phyloP scores from a whole-genome alignment of 1,140 invertebrate species.

The Charaxes varanes region DNA sequence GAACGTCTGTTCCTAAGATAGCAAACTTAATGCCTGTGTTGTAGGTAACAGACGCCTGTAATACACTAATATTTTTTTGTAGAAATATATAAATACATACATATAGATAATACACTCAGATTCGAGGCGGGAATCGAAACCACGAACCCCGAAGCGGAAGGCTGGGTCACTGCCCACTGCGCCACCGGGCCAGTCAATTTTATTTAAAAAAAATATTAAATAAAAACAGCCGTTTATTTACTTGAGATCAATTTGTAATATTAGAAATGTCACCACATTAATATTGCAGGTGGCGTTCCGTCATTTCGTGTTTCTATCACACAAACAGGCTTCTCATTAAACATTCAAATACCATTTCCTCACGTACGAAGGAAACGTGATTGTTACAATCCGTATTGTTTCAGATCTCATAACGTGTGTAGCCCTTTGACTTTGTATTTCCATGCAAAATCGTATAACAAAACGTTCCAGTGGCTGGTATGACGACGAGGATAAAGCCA shows the following conservation, averaged over 20 bases:
- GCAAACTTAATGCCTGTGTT: too few species aligned
- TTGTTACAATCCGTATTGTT: constrained; percentile 69
- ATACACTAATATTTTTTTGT: too few species aligned
- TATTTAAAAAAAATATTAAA: too few species aligned
- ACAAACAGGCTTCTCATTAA: constrained; percentile 54
- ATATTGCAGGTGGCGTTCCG: constrained; percentile 14
- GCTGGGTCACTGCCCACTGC: too few species aligned
- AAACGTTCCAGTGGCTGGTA: constrained; percentile 35
- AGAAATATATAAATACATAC: too few species aligned
- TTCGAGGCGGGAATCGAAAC: too few species aligned
- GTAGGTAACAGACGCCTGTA: too few species aligned
- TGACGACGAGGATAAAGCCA: constrained; percentile 60
- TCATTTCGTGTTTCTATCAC: constrained; percentile 24
- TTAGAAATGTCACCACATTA: background rate
- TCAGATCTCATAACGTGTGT: constrained; percentile 68
- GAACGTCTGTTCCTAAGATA: too few species aligned
- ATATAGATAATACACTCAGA: too few species aligned
- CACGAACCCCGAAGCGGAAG: too few species aligned
- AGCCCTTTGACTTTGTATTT: constrained; percentile 64
- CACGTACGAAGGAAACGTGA: constrained; percentile 55
- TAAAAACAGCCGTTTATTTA: too few species aligned
- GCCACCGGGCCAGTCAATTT: too few species aligned
- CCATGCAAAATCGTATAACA: constrained; percentile 46
- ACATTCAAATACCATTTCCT: constrained; percentile 63
- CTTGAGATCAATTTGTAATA: constrained; percentile 1